Base-by-base conservation (phyloP, 2,113 vertebrate species). In the Cyanoramphus novaezelandiae region DNA sequence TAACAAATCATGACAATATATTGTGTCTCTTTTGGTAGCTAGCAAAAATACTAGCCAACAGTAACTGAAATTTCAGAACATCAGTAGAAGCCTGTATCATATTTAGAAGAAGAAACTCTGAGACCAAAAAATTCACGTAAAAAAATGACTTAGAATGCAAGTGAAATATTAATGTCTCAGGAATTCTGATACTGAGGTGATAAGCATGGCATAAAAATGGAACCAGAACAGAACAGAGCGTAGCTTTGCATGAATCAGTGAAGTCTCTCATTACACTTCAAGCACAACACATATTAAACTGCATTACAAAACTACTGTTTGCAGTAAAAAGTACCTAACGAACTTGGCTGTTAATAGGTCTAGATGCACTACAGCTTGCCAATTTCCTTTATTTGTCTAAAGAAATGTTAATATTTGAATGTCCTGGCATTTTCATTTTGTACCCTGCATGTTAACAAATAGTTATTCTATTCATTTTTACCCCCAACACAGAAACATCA, bases 361-460 rank as follows among this genome's bases (percentile, higher is more conserved):
- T 37, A 79, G 33, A 44, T 64, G n/a, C 17, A 43, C 24, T 67
- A 15, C 0, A 0, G 0, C 3, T 12, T 71, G 63, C 43, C 11
- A 21, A 18, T 82, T 86, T 79, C 27, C 29, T 12, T 78, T 78
- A 65, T 75, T 79, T 95, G 25, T 57, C 2, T 57, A 65, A 87
- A 79, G 55, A 50, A 86, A 83, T 83, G 7, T 28, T 80, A 70
- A 53, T 29, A 29, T 62, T 76, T 65, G 29, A 47, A 27, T 55
- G 9, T 86, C 24, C 15, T 86, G 60, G 7, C 4, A 60, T 88
- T 96, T 88, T 88, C 67, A 80, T 87, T 85, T 82, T 72, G 8
- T 39, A 6, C 46, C 9, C 67, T 90, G 41, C 9, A 13, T 84
- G 46, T 81, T 93, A 85, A 90, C 82, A 93, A 84, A 84, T 70